Base-by-base conservation (phyloP, 2,113 vertebrate genomes). In the Platichthys stellatus region DNA sequence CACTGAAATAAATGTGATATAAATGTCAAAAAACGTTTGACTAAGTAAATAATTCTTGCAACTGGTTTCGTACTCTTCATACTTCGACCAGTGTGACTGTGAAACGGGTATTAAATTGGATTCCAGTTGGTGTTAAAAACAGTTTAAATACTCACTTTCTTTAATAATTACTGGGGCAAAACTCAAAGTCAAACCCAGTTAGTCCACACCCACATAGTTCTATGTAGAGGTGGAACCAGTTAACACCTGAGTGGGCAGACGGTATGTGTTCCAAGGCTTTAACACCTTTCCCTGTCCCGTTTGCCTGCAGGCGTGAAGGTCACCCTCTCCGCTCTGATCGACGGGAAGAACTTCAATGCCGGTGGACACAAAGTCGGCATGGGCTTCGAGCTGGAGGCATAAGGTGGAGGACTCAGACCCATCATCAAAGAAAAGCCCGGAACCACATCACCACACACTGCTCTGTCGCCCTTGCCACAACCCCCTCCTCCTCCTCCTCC, bases 331-430 rank as follows among this genome's bases (percentile, higher is more conserved):
- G 95, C 97, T 66, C 94, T 99, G 88, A 90, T 99, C 9, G 97
- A 99, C 1, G 97, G 95, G 58, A 99, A 99, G 94, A 99, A 98
- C 92, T 97, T 99, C 93, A 97, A 77, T 66, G 93, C 96, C 18
- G 98, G 98, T 21, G 97, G 97, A 80, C 98, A 99, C 93, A 99
- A 99, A 90, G 92, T 98, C 8, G 98, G 98, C 70, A 89, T 99
- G 93, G 97, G 96, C 86, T 99, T 99, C 65, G 98, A 98, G 91
- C 91, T 99, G 78, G 98, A 99, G 93, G 97, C 95, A 66, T 99
- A 95, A 28, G 20, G 21, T 4, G 53, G n/a, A 73, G 18, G 66
- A 58, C 38, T 40, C 43, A 1, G 14, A 67, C 9, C 23, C 13
- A n/a, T 11, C 70, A 70, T 68, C 15, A 9, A 53, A 71, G 69